Evolutionary conservation across 2,113 vertebrate species (phyloP).

Genomic region (Mungos mungo): DNA sequence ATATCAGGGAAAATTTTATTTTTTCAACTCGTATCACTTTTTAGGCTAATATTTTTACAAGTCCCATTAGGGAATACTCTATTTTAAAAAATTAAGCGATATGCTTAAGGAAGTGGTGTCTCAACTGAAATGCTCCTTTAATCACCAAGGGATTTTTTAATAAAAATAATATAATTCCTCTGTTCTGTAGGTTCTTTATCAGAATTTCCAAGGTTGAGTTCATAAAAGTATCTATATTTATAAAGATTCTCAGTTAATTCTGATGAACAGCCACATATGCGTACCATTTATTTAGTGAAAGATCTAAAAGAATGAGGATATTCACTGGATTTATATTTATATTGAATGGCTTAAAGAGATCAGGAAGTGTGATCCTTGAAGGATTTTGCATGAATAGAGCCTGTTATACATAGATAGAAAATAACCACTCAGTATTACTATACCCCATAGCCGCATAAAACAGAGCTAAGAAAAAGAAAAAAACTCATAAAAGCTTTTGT

Average conservation of each 20-base stretch:
- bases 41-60: not conserved
- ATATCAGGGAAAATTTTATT: not conserved
- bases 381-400: conserved; percentile 13
- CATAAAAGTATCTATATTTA: conserved; percentile 10
- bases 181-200: not conserved
- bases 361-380: conserved; percentile 22
- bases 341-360: conserved; percentile 41
- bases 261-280: not conserved
- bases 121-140: not conserved
- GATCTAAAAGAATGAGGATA: conserved; percentile 34
- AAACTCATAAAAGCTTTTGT: not conserved
- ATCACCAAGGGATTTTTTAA: not conserved
- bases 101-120: not conserved
- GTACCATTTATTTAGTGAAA: conserved; percentile 1
- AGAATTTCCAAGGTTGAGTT: conserved; percentile 5
- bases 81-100: conserved; percentile 20
- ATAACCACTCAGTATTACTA: conserved; percentile 22
- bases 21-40: not conserved
- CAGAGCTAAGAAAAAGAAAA: not conserved
- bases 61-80: not conserved
- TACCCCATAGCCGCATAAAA: not conserved
- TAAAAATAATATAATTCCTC: not conserved
- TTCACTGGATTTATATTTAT: conserved; percentile 43
- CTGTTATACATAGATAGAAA: not conserved
- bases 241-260: conserved; percentile 18